Evolutionary conservation across 23 tunicate species (phyloP), one percentile per base, ranked within the genome.

Genomic region (Phallusia fumigata): DNA sequence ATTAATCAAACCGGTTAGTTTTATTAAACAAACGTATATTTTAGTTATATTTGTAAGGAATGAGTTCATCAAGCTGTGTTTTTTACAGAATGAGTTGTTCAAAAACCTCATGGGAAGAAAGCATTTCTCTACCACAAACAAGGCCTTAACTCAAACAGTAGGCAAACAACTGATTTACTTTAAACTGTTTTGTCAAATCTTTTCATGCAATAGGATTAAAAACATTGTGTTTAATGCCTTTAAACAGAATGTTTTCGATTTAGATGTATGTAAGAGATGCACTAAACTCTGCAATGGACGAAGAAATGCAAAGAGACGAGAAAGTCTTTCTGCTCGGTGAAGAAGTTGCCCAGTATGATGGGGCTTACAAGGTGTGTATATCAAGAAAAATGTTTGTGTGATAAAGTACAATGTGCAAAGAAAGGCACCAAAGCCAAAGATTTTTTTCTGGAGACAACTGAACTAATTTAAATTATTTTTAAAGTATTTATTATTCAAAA

Each of bases 191-290:
- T 51, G 58, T 51, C 58, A 18, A 15, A 51, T 51, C 15, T 15
- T 51, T n/a, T n/a, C n/a, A n/a, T n/a, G n/a, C n/a, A n/a, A n/a
- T n/a, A n/a, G n/a, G n/a, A n/a, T n/a, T n/a, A n/a, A n/a, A n/a
- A n/a, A n/a, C n/a, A n/a, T n/a, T 13, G 13, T 22, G 69, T 24
- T 24, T 58, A 58, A n/a, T n/a, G n/a, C n/a, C n/a, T 58, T 21
- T 16, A 58, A 58, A 1, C 15, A 58, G 3, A 6, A 24, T 22
- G 69, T 18, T 15, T 77, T 77, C 11, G 1, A 0, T 77, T 5
- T 31, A 88, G 93, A 90, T 95, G 95, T 95, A 81, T 81, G 99
- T 95, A 36, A 79, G 99, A n/a, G 99, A 95, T 90, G 99, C 99
- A 3, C 73, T 95, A 26, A 95, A 95, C 75, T 86, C 95, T 33